Evolutionary conservation across 2,888 invertebrate species (phyloP).

Genomic region (Gasteruption jaculator): DNA sequence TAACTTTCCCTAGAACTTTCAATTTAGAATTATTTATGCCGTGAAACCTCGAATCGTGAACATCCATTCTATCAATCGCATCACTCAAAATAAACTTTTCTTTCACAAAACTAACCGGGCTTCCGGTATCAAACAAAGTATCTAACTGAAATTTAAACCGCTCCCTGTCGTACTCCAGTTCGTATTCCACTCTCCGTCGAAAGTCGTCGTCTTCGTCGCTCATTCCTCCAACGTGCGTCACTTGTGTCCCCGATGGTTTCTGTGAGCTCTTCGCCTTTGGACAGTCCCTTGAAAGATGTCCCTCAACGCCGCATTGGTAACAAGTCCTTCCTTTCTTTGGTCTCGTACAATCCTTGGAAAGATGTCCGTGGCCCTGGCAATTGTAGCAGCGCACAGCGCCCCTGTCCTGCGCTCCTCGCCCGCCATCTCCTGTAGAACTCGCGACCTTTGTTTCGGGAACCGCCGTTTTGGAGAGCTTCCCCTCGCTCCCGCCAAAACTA

Average conservation of each 20-base stretch:
- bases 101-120: constrained; percentile 8
- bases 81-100: neutral
- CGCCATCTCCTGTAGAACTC: neutral
- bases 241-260: neutral
- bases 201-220: neutral
- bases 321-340: neutral
- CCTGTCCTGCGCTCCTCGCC: neutral
- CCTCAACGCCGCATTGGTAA: neutral
- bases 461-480: no score
- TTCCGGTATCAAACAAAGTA: constrained; percentile 10
- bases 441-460: no score
- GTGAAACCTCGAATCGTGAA: no score
- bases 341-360: neutral
- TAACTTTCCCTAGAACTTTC: neutral
- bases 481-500: no score
- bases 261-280: neutral
- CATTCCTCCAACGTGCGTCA: constrained; percentile 11
- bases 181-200: neutral
- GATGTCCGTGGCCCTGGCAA: neutral
- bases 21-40: no score
- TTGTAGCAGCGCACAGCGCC: constrained; percentile 2
- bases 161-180: neutral
- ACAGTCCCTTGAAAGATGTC: neutral
- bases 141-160: neutral
- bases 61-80: neutral